Evolutionary conservation across 2,888 invertebrate genomes (phyloP), one percentile per base, ranked within the genome.

Genomic region (Nemotelus nigrinus): DNA sequence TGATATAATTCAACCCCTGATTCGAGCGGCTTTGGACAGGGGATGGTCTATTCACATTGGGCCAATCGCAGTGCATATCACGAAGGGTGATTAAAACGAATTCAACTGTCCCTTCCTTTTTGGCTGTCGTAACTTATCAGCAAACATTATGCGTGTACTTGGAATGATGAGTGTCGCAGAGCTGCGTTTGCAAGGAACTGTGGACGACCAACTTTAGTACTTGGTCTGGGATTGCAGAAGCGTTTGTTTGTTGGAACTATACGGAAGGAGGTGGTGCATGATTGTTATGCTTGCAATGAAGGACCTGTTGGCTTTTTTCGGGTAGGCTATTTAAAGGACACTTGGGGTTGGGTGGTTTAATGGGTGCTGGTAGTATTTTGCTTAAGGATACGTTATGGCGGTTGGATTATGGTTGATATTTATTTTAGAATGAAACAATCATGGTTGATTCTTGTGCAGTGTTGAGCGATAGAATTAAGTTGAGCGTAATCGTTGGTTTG

Each of bases 1-100:
- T 60, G 63, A 70, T 45, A 58, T 72, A 63, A 74, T 60, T 47
- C 74, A 63, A 74, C 74, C 74, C 74, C 57, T 47, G 47, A 63
- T 41, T 47, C 41, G 50, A 60, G 45, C 10, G 48, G 60, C 43
- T 48, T 74, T 55, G 74, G 60, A 6, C 74, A 74, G 83, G 85
- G 85, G 85, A 85, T 84, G 85, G 82, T 83, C 83, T 79, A 63
- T 74, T 70, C 77, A 50, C 80, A 78, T 78, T 79, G 58, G 80
- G 82, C 82, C 82, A 82, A 82, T 82, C 63, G 81, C 76, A 80
- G 79, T 79, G 68, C 79, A 78, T 76, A 78, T 75, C 76, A 60
- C 79, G 77, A 80, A 71, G 80, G 74, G 80, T 82, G 84, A 84
- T 84, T 83, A 83, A 84, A 82, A 80, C 78, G 81, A 82, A 82